These are phyloP conservation scores for Palythoa grandiflora DNA, from an alignment of 92 coral and sea anemone species.

Conservation along the genomic window DNA sequence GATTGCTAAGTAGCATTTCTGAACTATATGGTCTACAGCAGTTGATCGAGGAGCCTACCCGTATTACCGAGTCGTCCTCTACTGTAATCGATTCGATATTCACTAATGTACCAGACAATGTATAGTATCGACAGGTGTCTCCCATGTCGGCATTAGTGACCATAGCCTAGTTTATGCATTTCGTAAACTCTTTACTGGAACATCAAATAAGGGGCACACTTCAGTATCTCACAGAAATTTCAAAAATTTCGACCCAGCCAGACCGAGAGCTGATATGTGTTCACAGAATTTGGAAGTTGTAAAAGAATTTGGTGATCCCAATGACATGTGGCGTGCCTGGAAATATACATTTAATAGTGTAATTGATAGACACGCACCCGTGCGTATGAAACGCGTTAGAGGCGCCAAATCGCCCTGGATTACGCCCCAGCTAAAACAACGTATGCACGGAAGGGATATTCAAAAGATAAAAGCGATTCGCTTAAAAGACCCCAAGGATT, in stretches of 20 bases:
- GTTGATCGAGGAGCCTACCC: background rate
- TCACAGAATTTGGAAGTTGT: background rate
- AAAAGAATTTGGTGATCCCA: constrained; percentile 39
- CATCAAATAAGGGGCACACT: too few relatives aligned
- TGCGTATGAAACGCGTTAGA: constrained; percentile 19
- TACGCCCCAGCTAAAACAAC: too few relatives aligned
- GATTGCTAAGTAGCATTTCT: background rate
- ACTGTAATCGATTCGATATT: constrained; percentile 23
- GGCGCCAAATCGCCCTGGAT: constrained; percentile 38
- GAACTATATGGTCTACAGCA: constrained; percentile 26
- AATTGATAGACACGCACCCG: constrained; percentile 31
- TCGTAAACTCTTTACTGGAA: too few relatives aligned
- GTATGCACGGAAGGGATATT: too few relatives aligned
- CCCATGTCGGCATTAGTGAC: too few relatives aligned
- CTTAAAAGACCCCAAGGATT: too few relatives aligned
- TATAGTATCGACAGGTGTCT: too few relatives aligned
- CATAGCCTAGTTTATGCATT: too few relatives aligned
- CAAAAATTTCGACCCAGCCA: background rate
- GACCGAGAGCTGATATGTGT: too few relatives aligned
- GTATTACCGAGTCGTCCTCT: background rate
- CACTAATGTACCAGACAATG: constrained; percentile 14
- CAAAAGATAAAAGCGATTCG: too few relatives aligned
- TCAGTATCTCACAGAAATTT: too few relatives aligned
- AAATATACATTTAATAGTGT: too few relatives aligned
- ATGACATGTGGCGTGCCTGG: constrained; percentile 54